Evolutionary conservation across 2,113 vertebrate genomes (phyloP).

Genomic region (Microcebus jonahi): DNA sequence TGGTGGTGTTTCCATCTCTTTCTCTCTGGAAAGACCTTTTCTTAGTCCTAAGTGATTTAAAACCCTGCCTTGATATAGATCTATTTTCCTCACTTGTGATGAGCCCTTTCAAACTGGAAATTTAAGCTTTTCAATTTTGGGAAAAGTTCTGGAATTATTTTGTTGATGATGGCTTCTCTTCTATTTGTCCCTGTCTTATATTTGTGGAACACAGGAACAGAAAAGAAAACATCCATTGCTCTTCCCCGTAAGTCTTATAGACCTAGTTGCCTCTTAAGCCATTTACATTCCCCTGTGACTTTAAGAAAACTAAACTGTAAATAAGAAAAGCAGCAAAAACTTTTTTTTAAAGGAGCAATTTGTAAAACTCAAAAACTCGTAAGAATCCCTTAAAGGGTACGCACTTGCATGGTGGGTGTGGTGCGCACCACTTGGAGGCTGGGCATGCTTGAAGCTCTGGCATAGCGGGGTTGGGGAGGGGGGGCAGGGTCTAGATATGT

Average conservation of each 20-base stretch:
- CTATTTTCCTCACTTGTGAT: neutral
- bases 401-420: too few species aligned
- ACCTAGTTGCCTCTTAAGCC: slow-evolving; percentile 5
- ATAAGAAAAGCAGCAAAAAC: neutral
- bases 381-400: neutral
- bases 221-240: neutral
- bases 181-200: neutral
- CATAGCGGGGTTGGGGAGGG: too few species aligned
- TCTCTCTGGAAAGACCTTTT: slow-evolving; percentile 19
- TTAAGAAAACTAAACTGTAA: slow-evolving; percentile 36
- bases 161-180: slow-evolving; percentile 7
- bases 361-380: neutral
- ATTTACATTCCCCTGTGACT: neutral
- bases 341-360: neutral
- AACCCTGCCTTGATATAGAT: neutral
- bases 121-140: neutral
- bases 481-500: too few species aligned
- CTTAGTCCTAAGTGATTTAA: neutral
- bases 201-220: neutral
- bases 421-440: too few species aligned
- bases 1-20: neutral
- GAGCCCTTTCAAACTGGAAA: slow-evolving; percentile 33
- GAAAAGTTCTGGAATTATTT: slow-evolving; percentile 40
- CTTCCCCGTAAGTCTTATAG: neutral
- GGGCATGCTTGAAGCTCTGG: too few species aligned